These are phyloP conservation scores for Itoplectis maculator DNA, from an alignment of 2,888 invertebrate genomes.

Conservation along the genomic window DNA sequence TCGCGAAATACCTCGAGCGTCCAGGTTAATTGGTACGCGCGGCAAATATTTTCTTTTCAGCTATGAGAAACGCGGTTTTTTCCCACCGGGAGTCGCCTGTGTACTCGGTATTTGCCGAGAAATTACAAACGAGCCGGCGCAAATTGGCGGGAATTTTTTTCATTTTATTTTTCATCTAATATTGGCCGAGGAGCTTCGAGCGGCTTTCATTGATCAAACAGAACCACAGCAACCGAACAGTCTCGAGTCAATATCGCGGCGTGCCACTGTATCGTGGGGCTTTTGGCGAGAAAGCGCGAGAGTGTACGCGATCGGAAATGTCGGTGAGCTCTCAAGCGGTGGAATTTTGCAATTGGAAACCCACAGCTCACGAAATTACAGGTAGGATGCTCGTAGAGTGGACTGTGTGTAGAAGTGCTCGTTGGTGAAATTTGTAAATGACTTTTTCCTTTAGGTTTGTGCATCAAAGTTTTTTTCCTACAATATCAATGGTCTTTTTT, in stretches of 20 bases:
- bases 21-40: not conserved
- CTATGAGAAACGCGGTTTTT: not conserved
- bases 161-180: not conserved
- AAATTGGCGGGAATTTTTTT: not conserved
- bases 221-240: conserved; percentile 53
- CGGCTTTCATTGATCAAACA: conserved; percentile 64
- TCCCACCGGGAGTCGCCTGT: too few relatives aligned
- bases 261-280: conserved; percentile 13
- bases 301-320: conserved; percentile 55
- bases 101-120: not conserved
- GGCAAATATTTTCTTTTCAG: not conserved
- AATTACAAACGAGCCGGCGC: not conserved
- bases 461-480: not conserved
- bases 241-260: conserved; percentile 47
- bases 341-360: conserved; percentile 64
- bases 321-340: conserved; percentile 50
- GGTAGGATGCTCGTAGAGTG: conserved; percentile 35
- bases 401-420: too few relatives aligned
- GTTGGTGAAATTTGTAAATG: too few relatives aligned
- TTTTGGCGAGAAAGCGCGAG: conserved; percentile 21
- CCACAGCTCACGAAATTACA: conserved; percentile 65
- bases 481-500: not conserved
- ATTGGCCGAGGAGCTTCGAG: conserved; percentile 9
- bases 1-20: not conserved
- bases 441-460: not conserved